Base-by-base conservation (phyloP, 2,888 invertebrate species). In the Nematopogon swammerdamellus region DNA sequence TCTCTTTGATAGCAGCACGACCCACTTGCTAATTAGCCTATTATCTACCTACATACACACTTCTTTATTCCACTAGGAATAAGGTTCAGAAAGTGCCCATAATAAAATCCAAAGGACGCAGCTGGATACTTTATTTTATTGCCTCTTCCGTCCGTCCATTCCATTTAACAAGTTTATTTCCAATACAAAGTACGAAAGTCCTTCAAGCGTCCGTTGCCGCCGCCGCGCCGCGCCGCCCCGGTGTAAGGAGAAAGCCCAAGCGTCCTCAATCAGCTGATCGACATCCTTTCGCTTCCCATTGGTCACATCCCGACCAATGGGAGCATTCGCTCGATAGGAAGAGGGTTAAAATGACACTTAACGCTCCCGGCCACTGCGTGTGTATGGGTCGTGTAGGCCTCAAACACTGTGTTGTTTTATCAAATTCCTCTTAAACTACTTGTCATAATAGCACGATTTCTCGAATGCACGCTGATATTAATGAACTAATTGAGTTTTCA, bases 131-230 rank as follows among this genome's bases (percentile, higher is more conserved):
- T 18, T 14, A 44, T 10, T 18, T 18, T 19, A 44, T 18, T 6
- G 19, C 19, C 44, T 10, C 10, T 44, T 44, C 18, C 18, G 6
- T 8, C 19, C 18, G 10, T 6, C 10, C 18, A 44, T 11, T 18
- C 16, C 44, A 14, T 36, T 3, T 14, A 36, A 6, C 11, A 14
- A 36, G 43, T 43, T n/a, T 18, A 44, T 44, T 19, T 25, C 46
- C 46, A 25, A 46, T 20, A 29, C 19, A 46, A 46, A 29, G 29
- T 46, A 25, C 25, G 20, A 18, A 25, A 29, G 20, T 46, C 46
- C 25, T 46, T 25, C 18, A 25, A 14, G 54, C 52, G 49, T 53
- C 51, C 54, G 55, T 50, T 51, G 30, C 50, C 54, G 52, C 52
- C 50, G 29, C 47, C 54, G 51, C 56, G 54, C 48, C 46, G 52